Evolutionary conservation across 2,888 invertebrate species (phyloP), one percentile per base, ranked within the genome.

Genomic region (Tenthredo distinguenda): DNA sequence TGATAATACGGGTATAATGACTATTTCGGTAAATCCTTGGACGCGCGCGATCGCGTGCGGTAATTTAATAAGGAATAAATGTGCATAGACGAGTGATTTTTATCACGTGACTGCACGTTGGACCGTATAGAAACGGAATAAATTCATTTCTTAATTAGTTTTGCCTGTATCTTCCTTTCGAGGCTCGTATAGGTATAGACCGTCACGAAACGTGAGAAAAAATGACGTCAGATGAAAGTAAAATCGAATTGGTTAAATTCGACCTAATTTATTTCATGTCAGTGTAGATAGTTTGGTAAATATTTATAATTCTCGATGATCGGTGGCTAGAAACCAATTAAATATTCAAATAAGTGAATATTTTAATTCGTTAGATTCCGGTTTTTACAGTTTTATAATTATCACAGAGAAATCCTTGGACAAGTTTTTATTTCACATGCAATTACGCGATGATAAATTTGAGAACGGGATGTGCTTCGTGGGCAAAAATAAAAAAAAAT

Each of bases 171-270:
- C 2, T 21, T 71, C 15, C 5, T 18, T 71, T 37, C 34, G 34
- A 31, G 10, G 31, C 37, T 68, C 34, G 12, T 21, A n/a, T 37
- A 37, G 47, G 43, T 40, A 76, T 47, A 76, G n/a, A n/a, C 0
- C 43, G 2, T 34, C 31, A 34, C n/a, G 71, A 71, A 71, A 71
- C 26, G 76, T 47, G n/a, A 15, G 5, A 47, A 6, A 26, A 26
- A 76, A 47, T 43, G 76, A 76, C 31, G 76, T 76, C 76, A 76
- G 21, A 76, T 26, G n/a, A 76, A 76, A 76, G 76, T 76, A 40
- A 76, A 47, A 40, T 43, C 76, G 26, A 40, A 40, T 18, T n/a
- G 31, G 55, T n/a, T 34, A 34, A 77, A 31, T 34, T 77, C 18
- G 74, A 43, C 43, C 21, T 50, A 50, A 77, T 55, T 74, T 34